Percentiles rank a stretch among this genome's conserved stretches.
These are phyloP conservation scores for Planococcus citri DNA, from an alignment of 1,140 invertebrate species.

Conservation along the genomic window DNA sequence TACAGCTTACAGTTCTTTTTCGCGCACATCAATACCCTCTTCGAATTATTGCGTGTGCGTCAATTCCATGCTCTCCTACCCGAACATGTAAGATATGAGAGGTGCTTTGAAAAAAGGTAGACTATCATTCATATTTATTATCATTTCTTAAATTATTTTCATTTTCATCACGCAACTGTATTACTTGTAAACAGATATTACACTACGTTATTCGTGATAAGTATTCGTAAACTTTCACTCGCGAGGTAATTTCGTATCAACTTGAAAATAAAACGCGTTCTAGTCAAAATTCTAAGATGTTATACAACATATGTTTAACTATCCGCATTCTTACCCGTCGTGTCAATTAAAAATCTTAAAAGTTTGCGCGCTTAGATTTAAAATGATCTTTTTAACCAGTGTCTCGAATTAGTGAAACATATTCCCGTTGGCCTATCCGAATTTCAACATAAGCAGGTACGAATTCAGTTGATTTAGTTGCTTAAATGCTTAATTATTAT, in stretches of 20 bases:
- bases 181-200: not conserved
- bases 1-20: not conserved
- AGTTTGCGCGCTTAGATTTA: no score
- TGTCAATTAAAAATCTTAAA: no score
- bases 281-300: no score
- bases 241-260: not conserved
- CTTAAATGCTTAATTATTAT: no score
- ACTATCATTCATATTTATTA: not conserved
- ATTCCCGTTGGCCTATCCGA: no score
- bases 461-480: no score
- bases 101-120: not conserved
- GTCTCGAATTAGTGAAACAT: no score
- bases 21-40: conserved; percentile 7
- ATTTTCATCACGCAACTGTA: not conserved
- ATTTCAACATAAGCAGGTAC: no score
- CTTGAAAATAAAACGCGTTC: no score
- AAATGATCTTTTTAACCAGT: no score
- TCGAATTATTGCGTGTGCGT: conserved; percentile 11
- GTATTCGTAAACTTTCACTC: not conserved
- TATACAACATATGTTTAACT: no score
- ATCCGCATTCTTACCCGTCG: no score
- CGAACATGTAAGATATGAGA: not conserved
- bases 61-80: not conserved
- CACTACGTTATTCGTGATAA: not conserved
- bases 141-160: conserved; percentile 11